Conservation (phyloP, 2,888 invertebrate genomes). For the Meteorus cinctellus region DNA sequence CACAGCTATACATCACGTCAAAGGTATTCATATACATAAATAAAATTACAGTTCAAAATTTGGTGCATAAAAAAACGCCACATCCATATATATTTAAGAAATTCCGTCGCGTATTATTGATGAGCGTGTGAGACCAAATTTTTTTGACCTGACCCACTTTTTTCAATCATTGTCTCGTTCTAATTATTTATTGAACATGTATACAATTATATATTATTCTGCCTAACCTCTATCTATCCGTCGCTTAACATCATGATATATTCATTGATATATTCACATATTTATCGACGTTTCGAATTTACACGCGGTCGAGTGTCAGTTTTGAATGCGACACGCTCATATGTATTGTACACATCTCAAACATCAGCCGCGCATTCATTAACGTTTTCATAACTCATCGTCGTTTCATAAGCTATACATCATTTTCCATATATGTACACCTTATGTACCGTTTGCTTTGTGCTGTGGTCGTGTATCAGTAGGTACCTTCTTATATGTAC, state of each 20-base stretch:
- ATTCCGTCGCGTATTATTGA: not conserved
- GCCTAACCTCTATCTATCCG: no score
- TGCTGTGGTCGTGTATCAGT: not conserved
- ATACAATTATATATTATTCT: not conserved
- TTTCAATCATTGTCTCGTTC: not conserved
- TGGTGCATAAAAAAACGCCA: not conserved
- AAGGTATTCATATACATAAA: not conserved
- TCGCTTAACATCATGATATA: no score
- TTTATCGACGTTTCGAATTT: not conserved
- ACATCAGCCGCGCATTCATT: constrained; percentile 28
- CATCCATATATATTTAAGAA: not conserved
- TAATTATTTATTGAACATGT: not conserved
- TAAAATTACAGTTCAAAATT: not conserved
- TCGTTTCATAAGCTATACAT: constrained; percentile 11
- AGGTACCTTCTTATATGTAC: not conserved
- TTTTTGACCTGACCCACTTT: not conserved
- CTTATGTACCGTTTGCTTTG: constrained; percentile 22
- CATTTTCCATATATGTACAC: constrained; percentile 6
- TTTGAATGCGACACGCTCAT: constrained; percentile 6
- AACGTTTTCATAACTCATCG: constrained; percentile 22
- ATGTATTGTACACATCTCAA: constrained; percentile 11
- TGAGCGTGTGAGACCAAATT: not conserved
- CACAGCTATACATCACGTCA: not conserved
- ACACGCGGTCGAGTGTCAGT: not conserved
- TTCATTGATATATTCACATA: not conserved